Conservation (phyloP, 2,888 invertebrate species). For the Pseudococcus longispinus region DNA sequence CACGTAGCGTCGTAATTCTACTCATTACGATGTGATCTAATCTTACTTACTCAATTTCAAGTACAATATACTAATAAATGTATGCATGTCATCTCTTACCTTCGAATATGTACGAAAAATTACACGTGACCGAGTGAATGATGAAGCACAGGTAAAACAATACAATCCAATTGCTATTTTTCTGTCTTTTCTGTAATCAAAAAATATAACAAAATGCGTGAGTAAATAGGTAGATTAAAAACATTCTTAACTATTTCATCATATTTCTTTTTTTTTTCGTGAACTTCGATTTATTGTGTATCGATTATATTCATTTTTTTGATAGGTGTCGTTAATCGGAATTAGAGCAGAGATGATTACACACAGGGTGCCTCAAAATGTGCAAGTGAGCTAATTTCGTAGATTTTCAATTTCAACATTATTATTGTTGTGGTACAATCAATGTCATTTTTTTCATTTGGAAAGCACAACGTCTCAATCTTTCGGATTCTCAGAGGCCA, state of each 20-base stretch:
- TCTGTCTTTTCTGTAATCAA: neutral
- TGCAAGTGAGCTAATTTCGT: too few relatives aligned
- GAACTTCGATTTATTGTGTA: neutral
- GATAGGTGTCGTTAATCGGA: neutral
- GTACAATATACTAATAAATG: neutral
- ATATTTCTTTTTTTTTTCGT: neutral
- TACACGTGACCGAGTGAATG: neutral
- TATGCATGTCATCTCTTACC: neutral
- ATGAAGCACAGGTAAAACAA: slow-evolving; percentile 26
- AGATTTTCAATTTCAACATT: too few relatives aligned
- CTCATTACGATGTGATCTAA: neutral
- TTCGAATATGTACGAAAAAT: slow-evolving; percentile 11
- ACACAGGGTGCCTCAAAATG: neutral
- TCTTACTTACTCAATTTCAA: neutral
- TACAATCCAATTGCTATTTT: slow-evolving; percentile 30
- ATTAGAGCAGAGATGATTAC: neutral
- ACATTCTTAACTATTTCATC: neutral
- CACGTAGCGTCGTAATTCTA: neutral
- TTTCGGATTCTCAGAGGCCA: too few relatives aligned
- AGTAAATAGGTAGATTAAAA: neutral
- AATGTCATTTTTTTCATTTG: too few relatives aligned
- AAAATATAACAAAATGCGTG: neutral
- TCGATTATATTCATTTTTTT: neutral
- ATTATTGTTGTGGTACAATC: too few relatives aligned
- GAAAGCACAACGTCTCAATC: too few relatives aligned